Evolutionary conservation across 2,113 vertebrate genomes (phyloP).

Genomic region (Alethe diademata): DNA sequence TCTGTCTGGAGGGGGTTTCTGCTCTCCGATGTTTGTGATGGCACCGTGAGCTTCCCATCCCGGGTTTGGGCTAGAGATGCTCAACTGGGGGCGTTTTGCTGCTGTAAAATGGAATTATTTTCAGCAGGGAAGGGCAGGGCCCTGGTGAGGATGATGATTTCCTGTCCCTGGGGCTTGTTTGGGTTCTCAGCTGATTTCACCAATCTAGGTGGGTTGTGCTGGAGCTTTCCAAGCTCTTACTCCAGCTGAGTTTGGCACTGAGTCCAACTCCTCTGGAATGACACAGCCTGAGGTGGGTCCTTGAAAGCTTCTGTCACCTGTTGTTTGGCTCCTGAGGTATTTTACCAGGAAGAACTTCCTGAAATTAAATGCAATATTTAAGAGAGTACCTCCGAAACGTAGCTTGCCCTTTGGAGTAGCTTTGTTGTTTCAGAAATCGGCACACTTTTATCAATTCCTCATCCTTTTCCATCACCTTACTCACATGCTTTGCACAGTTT

Average conservation of each 20-base stretch:
- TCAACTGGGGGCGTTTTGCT: background rate
- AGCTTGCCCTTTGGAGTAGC: background rate
- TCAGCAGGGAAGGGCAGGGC: background rate
- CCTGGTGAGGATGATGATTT: background rate
- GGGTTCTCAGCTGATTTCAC: background rate
- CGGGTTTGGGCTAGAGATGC: background rate
- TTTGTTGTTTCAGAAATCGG: background rate
- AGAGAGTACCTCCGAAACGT: background rate
- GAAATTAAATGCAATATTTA: background rate
- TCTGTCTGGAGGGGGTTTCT: background rate
- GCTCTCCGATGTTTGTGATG: background rate
- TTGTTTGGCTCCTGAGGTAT: background rate
- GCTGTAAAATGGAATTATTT: background rate
- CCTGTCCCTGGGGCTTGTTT: background rate
- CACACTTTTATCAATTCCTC: background rate
- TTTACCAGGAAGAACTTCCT: background rate
- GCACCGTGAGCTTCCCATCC: background rate
- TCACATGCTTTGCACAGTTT: no score
- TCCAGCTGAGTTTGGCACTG: background rate
- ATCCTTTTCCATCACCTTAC: background rate
- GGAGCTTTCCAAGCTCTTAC: background rate
- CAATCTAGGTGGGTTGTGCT: background rate
- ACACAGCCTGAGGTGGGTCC: background rate
- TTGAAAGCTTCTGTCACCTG: background rate
- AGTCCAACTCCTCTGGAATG: background rate